These are phyloP conservation scores for Zygaena filipendulae DNA, from an alignment of 2,888 invertebrate species.

Conservation along the genomic window DNA sequence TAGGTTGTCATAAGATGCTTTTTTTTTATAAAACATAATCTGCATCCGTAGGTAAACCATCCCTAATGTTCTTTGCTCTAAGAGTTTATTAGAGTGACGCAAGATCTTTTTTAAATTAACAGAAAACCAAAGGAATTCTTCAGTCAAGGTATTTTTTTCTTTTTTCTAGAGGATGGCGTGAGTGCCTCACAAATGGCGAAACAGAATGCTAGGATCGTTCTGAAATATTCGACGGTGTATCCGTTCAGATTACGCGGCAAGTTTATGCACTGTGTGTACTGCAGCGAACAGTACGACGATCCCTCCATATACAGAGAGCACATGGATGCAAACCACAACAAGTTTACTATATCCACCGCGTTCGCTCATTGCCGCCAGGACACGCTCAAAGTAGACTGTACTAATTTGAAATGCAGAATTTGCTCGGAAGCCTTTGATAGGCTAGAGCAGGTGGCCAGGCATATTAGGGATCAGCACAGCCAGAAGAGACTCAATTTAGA, in stretches of 20 bases:
- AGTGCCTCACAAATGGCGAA: constrained; percentile 31
- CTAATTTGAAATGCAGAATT: constrained; percentile 36
- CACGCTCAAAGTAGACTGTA: constrained; percentile 46
- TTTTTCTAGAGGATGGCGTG: constrained; percentile 51
- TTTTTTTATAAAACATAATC: too few relatives aligned
- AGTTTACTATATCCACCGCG: constrained; percentile 38
- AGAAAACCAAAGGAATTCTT: too few relatives aligned
- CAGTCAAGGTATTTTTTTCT: constrained; percentile 32
- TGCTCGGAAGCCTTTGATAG: constrained; percentile 28
- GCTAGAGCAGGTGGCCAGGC: constrained; percentile 32
- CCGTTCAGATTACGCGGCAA: constrained; percentile 48
- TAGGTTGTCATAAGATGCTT: too few relatives aligned
- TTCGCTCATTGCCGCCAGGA: constrained; percentile 40
- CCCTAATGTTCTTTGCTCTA: too few relatives aligned
- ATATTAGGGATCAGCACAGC: constrained; percentile 31
- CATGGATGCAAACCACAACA: constrained; percentile 30
- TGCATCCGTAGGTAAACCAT: too few relatives aligned
- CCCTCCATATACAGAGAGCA: constrained; percentile 38
- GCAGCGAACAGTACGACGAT: constrained; percentile 40
- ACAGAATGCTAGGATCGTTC: constrained; percentile 47
- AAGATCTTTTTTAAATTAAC: too few relatives aligned
- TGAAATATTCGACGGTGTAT: constrained; percentile 46
- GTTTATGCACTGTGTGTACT: constrained; percentile 46
- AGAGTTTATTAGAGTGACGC: too few relatives aligned
- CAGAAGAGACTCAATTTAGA: constrained; percentile 27